Evolutionary conservation across 2,113 vertebrate genomes (phyloP), one percentile per base, ranked within the genome.

Genomic region (Athene noctua): DNA sequence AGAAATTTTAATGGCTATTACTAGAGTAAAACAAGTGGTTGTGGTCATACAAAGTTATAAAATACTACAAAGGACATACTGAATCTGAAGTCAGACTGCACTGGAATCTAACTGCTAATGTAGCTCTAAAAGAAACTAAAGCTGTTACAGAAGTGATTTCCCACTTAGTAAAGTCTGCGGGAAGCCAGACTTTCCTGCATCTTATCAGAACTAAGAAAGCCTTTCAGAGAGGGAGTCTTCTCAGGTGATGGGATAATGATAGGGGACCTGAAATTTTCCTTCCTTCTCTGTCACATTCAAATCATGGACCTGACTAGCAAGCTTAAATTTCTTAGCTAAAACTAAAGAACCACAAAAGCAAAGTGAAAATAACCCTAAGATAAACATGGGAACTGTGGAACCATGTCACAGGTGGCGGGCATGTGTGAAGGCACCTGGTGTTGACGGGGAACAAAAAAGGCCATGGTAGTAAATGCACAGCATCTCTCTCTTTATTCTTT

Each of bases 321-420:
- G 18, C 21, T 79, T 73, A 83, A 42, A 20, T 67, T 71, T 78
- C 47, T 89, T 74, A 75, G 17, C 12, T 55, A 34, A 78, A 71
- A 32, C 21, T 81, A 52, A 70, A 62, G 55, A 71, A 42, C 9
- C 15, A 40, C 19, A 51, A 59, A 86, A 80, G 3, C 23, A 36
- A 16, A 9, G 9, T 86, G 42, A 36, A 78, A 74, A 55, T 74
- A 71, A 27, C 11, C 16, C 55, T 38, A 18, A 57, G 21, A 13
- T 67, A 23, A 63, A 27, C 1, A 3, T 63, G 19, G 42, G 47
- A 81, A 13, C 20, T 25, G 17, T 78, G 38, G 68, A 42, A 59
- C 26, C 4, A 2, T 20, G 30, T 46, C 55, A 23, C 0, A 4
- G 10, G 26, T 55, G 63, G 5, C 49, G 15, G 12, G 22, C 34